Percentiles rank a stretch among this genome's conserved stretches.
Evolutionary conservation across 1,140 invertebrate genomes (phyloP).

Genomic region (Hypothenemus hampei): DNA sequence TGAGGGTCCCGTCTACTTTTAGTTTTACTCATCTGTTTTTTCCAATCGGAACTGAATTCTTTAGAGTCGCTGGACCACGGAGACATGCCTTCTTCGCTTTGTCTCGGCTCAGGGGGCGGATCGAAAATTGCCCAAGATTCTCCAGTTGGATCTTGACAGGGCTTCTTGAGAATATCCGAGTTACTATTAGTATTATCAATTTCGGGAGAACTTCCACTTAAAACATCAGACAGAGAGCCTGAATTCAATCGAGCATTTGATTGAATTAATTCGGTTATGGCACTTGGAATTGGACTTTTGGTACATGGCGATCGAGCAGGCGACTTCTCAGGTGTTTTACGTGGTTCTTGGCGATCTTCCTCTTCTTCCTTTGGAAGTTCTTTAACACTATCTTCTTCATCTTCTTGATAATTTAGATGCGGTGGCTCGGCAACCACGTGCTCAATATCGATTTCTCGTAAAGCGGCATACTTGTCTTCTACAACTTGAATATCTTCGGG

Average conservation of each 20-base stretch:
- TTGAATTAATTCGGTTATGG: conserved; percentile 43
- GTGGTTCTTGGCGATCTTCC: conserved; percentile 1
- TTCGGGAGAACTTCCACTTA: conserved; percentile 56
- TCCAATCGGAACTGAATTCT: conserved; percentile 53
- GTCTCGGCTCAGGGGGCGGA: conserved; percentile 34
- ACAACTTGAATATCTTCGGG: conserved; percentile 40
- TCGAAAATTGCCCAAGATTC: conserved; percentile 45
- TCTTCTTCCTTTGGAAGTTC: conserved; percentile 35
- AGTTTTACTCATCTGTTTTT: conserved; percentile 50
- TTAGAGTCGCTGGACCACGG: conserved; percentile 75
- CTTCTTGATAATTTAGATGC: not conserved
- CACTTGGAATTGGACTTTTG: conserved; percentile 44
- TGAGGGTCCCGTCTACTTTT: conserved; percentile 41
- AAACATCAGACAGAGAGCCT: conserved; percentile 55
- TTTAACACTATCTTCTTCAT: conserved; percentile 8
- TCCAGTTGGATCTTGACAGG: conserved; percentile 36
- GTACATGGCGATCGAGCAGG: conserved; percentile 26
- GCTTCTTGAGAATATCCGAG: conserved; percentile 38
- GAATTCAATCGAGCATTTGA: conserved; percentile 46
- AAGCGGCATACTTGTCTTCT: conserved; percentile 63
- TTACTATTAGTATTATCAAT: conserved; percentile 49
- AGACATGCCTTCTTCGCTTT: conserved; percentile 55
- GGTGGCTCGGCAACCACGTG: conserved; percentile 27
- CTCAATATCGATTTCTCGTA: conserved; percentile 57
- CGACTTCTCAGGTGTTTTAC: conserved; percentile 31